phyloP scores from a whole-genome alignment of 2,797 vertebrate genomes.

The Trichosurus vulpecula region DNA sequence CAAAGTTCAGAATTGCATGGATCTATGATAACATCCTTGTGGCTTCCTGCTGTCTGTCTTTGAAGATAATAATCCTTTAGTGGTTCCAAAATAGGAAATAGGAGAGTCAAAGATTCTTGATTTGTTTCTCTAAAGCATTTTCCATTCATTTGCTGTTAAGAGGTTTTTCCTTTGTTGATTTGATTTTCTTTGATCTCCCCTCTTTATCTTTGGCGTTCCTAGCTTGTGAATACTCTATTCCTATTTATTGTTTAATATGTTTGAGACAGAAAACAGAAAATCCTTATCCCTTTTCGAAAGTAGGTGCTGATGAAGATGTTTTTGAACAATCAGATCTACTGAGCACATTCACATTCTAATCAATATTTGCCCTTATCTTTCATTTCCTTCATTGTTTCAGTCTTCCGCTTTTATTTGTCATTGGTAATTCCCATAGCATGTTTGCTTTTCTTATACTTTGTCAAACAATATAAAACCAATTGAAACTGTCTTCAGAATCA shows the following conservation, averaged over 20 bases:
- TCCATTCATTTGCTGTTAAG: slow-evolving; percentile 33
- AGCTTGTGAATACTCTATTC: background rate
- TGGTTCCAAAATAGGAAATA: slow-evolving; percentile 64
- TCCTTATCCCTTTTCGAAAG: background rate
- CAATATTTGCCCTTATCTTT: background rate
- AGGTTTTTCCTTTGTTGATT: background rate
- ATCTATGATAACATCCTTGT: background rate
- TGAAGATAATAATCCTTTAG: slow-evolving; percentile 54
- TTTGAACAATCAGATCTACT: background rate
- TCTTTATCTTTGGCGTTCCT: background rate
- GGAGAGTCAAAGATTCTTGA: slow-evolving; percentile 52
- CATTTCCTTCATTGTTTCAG: background rate
- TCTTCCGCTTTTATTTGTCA: background rate
- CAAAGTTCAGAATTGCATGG: background rate
- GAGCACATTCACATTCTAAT: background rate
- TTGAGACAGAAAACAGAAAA: background rate
- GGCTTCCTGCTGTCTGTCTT: slow-evolving; percentile 71
- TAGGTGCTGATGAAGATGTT: background rate
- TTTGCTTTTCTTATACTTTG: slow-evolving; percentile 26
- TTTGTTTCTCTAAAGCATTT: slow-evolving; percentile 58
- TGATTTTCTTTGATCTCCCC: background rate
- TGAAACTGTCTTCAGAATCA: background rate
- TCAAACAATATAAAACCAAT: background rate
- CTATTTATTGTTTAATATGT: background rate
- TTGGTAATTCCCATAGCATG: background rate